phyloP scores from a whole-genome alignment of 2,888 invertebrate species.

The Leucoma salicis region DNA sequence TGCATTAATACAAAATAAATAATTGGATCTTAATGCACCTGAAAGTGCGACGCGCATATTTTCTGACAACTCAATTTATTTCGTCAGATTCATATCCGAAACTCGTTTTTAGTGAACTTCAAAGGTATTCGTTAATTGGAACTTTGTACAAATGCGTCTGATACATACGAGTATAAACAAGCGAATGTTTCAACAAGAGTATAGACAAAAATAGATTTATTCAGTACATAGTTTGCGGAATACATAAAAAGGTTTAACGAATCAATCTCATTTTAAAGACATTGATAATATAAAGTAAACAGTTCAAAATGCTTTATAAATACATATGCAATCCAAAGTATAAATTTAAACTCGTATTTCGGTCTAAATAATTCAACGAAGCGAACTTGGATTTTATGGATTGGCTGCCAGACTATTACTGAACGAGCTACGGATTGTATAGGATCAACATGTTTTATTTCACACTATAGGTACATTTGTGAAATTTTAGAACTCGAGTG shows the following conservation, averaged over 20 bases:
- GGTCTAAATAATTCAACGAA: slow-evolving; percentile 16
- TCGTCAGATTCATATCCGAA: slow-evolving; percentile 64
- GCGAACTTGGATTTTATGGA: slow-evolving; percentile 10
- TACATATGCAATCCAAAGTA: not conserved
- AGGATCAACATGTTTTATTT: slow-evolving; percentile 15
- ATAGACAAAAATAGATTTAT: not conserved
- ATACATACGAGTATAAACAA: not conserved
- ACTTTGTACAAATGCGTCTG: slow-evolving; percentile 14
- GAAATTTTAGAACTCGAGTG: not conserved
- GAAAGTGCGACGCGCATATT: slow-evolving; percentile 45
- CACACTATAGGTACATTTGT: not conserved
- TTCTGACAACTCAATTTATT: slow-evolving; percentile 73
- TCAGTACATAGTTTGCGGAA: too few relatives aligned
- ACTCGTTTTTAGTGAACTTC: slow-evolving; percentile 63
- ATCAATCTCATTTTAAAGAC: slow-evolving; percentile 3
- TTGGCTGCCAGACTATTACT: slow-evolving; percentile 13
- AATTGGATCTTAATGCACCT: slow-evolving; percentile 55
- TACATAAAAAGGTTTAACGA: not conserved
- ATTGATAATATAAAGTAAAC: too few relatives aligned
- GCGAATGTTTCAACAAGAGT: not conserved
- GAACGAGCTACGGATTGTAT: slow-evolving; percentile 10
- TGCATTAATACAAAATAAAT: slow-evolving; percentile 49
- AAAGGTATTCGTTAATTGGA: slow-evolving; percentile 73
- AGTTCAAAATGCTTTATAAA: not conserved
- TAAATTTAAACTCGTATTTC: slow-evolving; percentile 8